A percentile compares a stretch with the other conserved stretches of the same genome.
Conservation (phyloP, 2,797 vertebrate species). For the Furcifer pardalis region DNA sequence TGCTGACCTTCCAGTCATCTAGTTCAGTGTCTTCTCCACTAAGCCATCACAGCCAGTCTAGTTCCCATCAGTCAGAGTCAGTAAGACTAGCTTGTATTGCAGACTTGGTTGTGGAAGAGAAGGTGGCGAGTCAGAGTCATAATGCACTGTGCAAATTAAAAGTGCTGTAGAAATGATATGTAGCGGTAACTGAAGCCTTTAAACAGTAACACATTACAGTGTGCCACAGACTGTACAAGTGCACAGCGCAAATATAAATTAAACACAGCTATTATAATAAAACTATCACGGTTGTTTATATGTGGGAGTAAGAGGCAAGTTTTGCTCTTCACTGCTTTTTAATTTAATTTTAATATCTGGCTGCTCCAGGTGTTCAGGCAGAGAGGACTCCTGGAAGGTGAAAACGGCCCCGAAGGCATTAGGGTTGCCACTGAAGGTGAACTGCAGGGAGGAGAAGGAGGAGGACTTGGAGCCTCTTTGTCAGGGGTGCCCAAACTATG, state of each 20-base stretch:
- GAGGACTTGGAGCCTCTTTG: neutral
- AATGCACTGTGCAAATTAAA: neutral
- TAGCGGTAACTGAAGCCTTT: neutral
- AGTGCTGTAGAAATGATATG: neutral
- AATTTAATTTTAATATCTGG: constrained; percentile 8
- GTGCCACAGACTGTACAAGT: neutral
- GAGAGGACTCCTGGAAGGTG: neutral
- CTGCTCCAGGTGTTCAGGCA: neutral
- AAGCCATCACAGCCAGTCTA: too few relatives aligned
- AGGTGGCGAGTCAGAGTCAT: too few relatives aligned
- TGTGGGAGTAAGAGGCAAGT: neutral
- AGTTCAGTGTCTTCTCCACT: too few relatives aligned
- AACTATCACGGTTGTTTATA: neutral
- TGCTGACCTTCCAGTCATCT: too few relatives aligned
- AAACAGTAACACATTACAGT: neutral
- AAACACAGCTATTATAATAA: neutral
- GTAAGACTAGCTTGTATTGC: fast-evolving
- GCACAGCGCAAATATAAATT: neutral
- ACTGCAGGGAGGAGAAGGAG: neutral
- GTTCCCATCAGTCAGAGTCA: neutral
- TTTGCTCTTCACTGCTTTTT: constrained; percentile 24
- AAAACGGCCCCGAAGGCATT: neutral
- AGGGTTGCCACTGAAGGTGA: neutral
- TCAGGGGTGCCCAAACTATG: too few relatives aligned
- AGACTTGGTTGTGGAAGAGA: neutral